Percentiles rank a stretch among this genome's conserved stretches.
Evolutionary conservation across 2,797 vertebrate genomes (phyloP).

Genomic region (Gallinago solitaria): DNA sequence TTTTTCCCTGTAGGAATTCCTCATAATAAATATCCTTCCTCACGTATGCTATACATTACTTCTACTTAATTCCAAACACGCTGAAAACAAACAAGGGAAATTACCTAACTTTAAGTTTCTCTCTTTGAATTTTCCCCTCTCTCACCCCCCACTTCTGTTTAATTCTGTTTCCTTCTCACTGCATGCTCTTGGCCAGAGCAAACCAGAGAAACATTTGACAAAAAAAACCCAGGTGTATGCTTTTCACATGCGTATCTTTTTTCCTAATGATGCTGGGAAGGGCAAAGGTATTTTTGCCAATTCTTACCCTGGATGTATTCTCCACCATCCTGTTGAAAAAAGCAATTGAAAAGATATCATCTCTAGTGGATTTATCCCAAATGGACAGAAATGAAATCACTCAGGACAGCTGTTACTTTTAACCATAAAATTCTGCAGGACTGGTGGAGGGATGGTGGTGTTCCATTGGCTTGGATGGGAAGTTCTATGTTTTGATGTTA

Average conservation of each 20-base stretch:
- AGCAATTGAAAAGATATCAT: accelerated
- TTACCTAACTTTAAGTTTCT: background rate
- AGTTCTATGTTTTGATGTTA: background rate
- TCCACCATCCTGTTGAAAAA: background rate
- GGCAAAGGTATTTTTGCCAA: background rate
- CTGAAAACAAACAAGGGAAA: background rate
- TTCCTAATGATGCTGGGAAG: background rate
- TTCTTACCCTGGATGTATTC: background rate
- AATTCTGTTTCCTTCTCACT: background rate
- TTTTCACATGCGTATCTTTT: background rate
- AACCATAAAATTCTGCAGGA: background rate
- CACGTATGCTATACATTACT: background rate
- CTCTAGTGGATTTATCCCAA: background rate
- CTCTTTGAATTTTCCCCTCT: background rate
- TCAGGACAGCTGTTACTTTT: background rate
- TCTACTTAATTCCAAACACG: background rate
- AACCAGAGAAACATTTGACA: background rate
- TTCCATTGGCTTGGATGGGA: background rate
- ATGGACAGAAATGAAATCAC: background rate
- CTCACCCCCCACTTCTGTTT: background rate
- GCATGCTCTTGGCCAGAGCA: background rate
- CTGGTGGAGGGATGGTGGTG: background rate
- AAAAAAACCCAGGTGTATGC: accelerated
- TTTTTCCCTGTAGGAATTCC: background rate
- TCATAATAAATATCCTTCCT: background rate